Conservation (phyloP, 2,888 invertebrate species). For the Salticus scenicus region DNA sequence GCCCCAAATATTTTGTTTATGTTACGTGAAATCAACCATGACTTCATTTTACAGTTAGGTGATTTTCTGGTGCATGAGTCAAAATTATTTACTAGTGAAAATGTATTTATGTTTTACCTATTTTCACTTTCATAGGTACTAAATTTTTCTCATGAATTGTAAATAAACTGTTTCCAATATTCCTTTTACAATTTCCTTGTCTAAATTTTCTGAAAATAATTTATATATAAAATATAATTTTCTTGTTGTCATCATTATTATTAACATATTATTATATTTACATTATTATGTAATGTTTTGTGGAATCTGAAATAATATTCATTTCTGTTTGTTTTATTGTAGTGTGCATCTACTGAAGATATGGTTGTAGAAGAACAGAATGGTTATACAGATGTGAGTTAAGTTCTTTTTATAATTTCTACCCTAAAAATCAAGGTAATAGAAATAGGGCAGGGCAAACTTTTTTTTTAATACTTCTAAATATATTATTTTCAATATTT, state of each 20-base stretch:
- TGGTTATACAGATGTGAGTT: conserved; percentile 35
- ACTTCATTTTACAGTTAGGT: background rate
- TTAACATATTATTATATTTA: too few species aligned
- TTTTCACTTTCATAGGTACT: background rate
- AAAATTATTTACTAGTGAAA: background rate
- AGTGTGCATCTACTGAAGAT: conserved; percentile 42
- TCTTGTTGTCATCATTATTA: too few species aligned
- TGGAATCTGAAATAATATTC: too few species aligned
- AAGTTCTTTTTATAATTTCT: too few species aligned
- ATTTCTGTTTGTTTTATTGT: background rate
- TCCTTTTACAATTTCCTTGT: background rate
- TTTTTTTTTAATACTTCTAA: too few species aligned
- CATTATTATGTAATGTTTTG: too few species aligned
- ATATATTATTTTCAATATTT: too few species aligned
- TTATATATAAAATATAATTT: too few species aligned
- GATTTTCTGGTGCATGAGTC: conserved; percentile 2
- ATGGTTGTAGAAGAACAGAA: conserved; percentile 59
- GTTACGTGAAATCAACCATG: conserved; percentile 8
- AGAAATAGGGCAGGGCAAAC: too few species aligned
- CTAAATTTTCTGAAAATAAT: background rate
- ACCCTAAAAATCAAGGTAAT: too few species aligned
- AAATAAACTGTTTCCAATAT: background rate
- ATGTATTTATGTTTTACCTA: background rate
- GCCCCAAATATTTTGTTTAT: too few species aligned
- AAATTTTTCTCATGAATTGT: background rate